Evolutionary conservation across 2,113 vertebrate species (phyloP).

Genomic region (Xenopus borealis): DNA sequence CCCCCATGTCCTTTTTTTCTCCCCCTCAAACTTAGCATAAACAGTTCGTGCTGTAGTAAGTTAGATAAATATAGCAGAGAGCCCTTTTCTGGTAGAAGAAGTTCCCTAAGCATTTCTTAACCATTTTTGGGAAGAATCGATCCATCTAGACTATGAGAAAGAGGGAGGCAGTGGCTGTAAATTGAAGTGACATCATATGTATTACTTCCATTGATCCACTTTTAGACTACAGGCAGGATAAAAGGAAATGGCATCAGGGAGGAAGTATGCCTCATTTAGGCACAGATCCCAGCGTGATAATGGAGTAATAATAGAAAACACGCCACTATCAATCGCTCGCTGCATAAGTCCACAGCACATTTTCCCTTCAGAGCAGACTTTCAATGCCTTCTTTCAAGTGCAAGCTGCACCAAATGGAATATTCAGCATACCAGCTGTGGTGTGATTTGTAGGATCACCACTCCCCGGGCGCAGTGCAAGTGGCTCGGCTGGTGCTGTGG

Average conservation of each 20-base stretch:
- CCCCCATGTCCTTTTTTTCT: slow-evolving; percentile 48
- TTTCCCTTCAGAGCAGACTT: slow-evolving; percentile 56
- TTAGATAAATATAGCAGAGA: slow-evolving; percentile 80
- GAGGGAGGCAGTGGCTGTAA: slow-evolving; percentile 62
- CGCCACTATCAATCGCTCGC: slow-evolving; percentile 61
- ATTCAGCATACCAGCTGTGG: slow-evolving; percentile 59
- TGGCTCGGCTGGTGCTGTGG: slow-evolving; percentile 38
- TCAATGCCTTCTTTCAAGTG: slow-evolving; percentile 63
- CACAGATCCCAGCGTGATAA: slow-evolving; percentile 79
- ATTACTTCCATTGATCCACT: slow-evolving; percentile 72
- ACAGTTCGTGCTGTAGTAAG: slow-evolving; percentile 73
- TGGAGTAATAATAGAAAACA: slow-evolving; percentile 81
- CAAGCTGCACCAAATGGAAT: slow-evolving; percentile 54
- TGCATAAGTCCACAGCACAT: slow-evolving; percentile 63
- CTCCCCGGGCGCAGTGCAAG: slow-evolving; percentile 44
- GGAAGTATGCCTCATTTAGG: slow-evolving; percentile 76
- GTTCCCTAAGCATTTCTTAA: slow-evolving; percentile 73
- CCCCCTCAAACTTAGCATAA: slow-evolving; percentile 60
- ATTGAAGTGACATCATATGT: slow-evolving; percentile 74
- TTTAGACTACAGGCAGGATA: slow-evolving; percentile 72
- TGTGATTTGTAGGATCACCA: slow-evolving; percentile 30
- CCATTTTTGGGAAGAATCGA: slow-evolving; percentile 84
- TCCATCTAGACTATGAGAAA: slow-evolving; percentile 59
- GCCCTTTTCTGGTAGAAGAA: slow-evolving; percentile 68
- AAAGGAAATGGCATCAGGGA: slow-evolving; percentile 79